Evolutionary conservation across 2,113 vertebrate genomes (phyloP).

Genomic region (Pelmatolapia mariae): DNA sequence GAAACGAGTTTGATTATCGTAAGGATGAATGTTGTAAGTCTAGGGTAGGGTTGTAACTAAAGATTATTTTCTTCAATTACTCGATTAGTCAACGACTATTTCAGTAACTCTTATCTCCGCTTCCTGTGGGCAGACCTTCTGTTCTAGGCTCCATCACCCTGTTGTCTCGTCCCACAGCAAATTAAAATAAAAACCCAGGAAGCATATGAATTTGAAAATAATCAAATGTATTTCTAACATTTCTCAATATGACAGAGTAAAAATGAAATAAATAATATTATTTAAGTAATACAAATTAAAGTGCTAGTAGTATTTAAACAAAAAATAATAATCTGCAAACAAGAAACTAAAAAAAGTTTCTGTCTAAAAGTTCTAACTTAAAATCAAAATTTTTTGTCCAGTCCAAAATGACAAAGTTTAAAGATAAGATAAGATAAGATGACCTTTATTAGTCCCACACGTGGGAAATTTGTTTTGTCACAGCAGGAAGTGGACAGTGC

Average conservation of each 20-base stretch:
- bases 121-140: neutral
- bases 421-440: no score
- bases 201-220: neutral
- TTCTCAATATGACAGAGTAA: neutral
- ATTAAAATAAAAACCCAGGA: neutral
- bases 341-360: neutral
- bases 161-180: neutral
- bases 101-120: neutral
- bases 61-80: neutral
- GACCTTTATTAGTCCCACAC: no score
- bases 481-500: no score
- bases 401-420: neutral
- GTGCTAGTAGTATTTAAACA: neutral
- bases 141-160: neutral
- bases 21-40: neutral
- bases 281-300: neutral
- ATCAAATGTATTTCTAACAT: neutral
- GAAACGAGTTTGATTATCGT: neutral
- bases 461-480: no score
- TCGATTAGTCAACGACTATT: neutral
- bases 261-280: neutral
- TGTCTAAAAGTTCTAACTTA: neutral
- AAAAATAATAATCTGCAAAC: neutral
- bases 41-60: neutral
- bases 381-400: neutral